Evolutionary conservation across 2,888 invertebrate genomes (phyloP), one percentile per base, ranked within the genome.

Genomic region (Dysmachus trigonus): DNA sequence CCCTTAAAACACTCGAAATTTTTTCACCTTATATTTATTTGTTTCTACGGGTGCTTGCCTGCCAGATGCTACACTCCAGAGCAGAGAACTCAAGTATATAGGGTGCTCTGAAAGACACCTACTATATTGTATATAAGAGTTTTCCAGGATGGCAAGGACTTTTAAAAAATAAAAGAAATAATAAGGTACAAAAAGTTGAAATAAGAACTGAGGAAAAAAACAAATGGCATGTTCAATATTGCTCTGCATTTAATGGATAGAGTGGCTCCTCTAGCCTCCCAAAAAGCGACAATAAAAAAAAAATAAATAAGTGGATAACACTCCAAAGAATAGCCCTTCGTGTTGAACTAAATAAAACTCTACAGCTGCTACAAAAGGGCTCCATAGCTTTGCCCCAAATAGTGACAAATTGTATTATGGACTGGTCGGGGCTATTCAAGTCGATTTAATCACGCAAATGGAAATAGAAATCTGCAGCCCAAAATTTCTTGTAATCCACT

Each of bases 1-100:
- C 62, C 35, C 82, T 82, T 82, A 62, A 62, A 82, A 82, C 62
- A 71, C 82, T 82, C 47, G 38, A 82, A 22, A 35, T 53, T 47
- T 81, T 62, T 79, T 47, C 51, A 27, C 51, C 51, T 51, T 79
- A 27, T 47, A 27, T 79, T 27, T 79, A 47, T 51, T 51, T 79
- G 31, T 79, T 51, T 79, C 79, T 51, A 62, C 10, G 62, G 62
- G 62, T 62, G 22, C 31, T 73, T 73, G 73, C 33, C 13, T 33
- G 13, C 33, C 73, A 31, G 31, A 73, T 33, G 33, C 33, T 33
- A 73, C 31, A n/a, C n/a, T n/a, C 15, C 62, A 62, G 22, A 10
- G 13, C 62, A 62, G 27, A 22, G 62, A 22, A 22, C 62, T 62
- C 62, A 22, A 62, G 73, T n/a, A 31, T 73, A 73, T 31, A 33